These are phyloP conservation scores for Xestia rhomboidea DNA, from an alignment of 2,888 invertebrate species.

Conservation along the genomic window DNA sequence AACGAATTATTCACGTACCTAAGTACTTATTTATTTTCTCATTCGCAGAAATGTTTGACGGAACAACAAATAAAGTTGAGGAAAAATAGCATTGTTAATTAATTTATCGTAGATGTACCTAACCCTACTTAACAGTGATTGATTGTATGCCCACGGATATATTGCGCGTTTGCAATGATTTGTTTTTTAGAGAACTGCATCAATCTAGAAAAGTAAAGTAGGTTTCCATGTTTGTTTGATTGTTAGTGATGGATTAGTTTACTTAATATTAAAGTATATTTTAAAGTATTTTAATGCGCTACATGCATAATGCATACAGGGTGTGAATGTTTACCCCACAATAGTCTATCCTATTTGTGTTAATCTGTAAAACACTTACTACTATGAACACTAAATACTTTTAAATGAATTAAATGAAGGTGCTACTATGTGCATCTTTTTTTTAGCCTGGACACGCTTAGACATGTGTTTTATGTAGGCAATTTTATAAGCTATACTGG, in stretches of 20 bases:
- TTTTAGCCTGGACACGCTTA: background rate
- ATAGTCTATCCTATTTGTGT: background rate
- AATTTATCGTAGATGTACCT: slow-evolving; percentile 6
- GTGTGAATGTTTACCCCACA: background rate
- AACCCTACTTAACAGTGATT: background rate
- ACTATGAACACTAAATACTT: background rate
- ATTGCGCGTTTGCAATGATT: slow-evolving; percentile 16
- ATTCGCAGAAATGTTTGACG: slow-evolving; percentile 7
- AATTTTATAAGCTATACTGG: background rate
- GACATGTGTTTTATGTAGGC: background rate
- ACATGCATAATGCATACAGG: background rate
- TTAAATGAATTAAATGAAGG: background rate
- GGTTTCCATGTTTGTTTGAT: background rate
- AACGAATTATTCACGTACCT: background rate
- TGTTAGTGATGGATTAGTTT: background rate
- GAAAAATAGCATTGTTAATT: slow-evolving; percentile 23
- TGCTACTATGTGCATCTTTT: slow-evolving; percentile 3
- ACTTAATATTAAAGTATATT: background rate
- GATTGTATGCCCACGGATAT: slow-evolving; percentile 11
- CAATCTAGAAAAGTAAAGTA: background rate
- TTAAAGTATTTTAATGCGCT: background rate
- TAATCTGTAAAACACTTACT: background rate
- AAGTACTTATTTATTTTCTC: slow-evolving; percentile 5
- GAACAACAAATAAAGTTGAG: slow-evolving; percentile 7
- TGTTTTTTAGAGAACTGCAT: slow-evolving; percentile 3